Evolutionary conservation across 23 tunicate species (phyloP), one percentile per base, ranked within the genome.

Genomic region (Ascidia mentula): DNA sequence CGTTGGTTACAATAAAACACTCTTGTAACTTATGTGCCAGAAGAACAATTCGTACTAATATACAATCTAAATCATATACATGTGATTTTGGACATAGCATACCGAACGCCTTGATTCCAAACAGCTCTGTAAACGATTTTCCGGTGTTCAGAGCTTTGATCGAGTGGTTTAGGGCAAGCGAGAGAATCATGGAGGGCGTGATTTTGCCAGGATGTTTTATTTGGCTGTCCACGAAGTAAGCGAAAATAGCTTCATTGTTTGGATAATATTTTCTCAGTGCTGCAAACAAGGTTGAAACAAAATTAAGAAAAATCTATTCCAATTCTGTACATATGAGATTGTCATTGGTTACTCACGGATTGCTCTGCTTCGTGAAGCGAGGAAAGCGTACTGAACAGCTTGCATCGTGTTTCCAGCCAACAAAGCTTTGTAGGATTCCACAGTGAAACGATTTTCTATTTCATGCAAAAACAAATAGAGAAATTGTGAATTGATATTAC

Each of bases 81-180:
- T n/a, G n/a, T n/a, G 53, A 42, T 42, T 42, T 42, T 42, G 53
- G 15, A 15, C 0, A 5, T 36, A 15, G 79, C 84, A 79, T 34
- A 92, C 97, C 79, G 53, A 79, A 46, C 17, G 98, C 98, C 8
- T 60, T 46, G 60, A 88, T 83, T 77, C 98, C 98, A 80, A 93
- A 93, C 45, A 93, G 37, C 71, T 88, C 77, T 24, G 36, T 60
- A 60, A 93, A 93, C 8, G 89, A 59, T 69, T 84, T 80, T 0
- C 37, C 76, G 38, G 65, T 79, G 80, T 75, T 76, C 33, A 88
- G 36, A 45, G 79, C 98, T 13, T 85, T 80, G 20, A 93, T 79
- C 0, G 74, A 60, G 34, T 87, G 81, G 40, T 86, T 79, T 33
- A 34, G 34, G 4, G 98, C 93, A 32, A 93, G 60, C 0, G 98